A percentile compares a stretch with the other conserved stretches of the same genome.
These are phyloP conservation scores for Narcine bancroftii DNA, from an alignment of 2,113 vertebrate genomes.

Conservation along the genomic window DNA sequence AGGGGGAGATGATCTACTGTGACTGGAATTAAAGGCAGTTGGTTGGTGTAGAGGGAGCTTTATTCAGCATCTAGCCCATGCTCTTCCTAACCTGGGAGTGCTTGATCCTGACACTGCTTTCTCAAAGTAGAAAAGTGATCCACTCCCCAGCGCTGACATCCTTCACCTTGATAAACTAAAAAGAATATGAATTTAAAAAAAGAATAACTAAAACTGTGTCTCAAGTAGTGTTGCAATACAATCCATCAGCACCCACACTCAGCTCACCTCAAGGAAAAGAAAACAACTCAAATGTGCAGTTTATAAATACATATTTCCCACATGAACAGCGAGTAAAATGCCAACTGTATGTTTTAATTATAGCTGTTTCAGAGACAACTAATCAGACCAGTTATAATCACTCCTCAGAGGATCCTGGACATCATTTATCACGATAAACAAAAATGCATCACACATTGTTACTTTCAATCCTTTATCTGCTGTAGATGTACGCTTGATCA, in stretches of 20 bases:
- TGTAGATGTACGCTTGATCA: neutral
- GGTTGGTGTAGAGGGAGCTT: constrained; percentile 26
- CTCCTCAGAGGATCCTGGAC: constrained; percentile 13
- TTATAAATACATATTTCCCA: neutral
- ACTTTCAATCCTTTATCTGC: neutral
- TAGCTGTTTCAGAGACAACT: constrained; percentile 12
- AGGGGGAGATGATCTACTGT: neutral
- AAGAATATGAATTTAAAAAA: constrained; percentile 33
- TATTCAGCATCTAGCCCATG: constrained; percentile 27
- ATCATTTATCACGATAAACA: constrained; percentile 1
- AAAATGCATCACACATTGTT: neutral
- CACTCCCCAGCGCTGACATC: constrained; percentile 35
- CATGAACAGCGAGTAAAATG: neutral
- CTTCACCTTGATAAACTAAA: constrained; percentile 35
- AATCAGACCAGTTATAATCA: neutral
- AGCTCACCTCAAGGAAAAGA: neutral
- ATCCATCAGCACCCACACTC: constrained; percentile 23
- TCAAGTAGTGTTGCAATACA: constrained; percentile 35
- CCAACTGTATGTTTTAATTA: neutral
- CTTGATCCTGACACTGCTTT: constrained; percentile 35
- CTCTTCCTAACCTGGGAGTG: constrained; percentile 34
- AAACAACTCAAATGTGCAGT: constrained; percentile 16
- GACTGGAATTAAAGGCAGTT: too few species aligned
- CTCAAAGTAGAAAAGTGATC: constrained; percentile 35
- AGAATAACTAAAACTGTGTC: constrained; percentile 33